phyloP scores from a whole-genome alignment of 1,140 invertebrate species.

The Helicoverpa zea region DNA sequence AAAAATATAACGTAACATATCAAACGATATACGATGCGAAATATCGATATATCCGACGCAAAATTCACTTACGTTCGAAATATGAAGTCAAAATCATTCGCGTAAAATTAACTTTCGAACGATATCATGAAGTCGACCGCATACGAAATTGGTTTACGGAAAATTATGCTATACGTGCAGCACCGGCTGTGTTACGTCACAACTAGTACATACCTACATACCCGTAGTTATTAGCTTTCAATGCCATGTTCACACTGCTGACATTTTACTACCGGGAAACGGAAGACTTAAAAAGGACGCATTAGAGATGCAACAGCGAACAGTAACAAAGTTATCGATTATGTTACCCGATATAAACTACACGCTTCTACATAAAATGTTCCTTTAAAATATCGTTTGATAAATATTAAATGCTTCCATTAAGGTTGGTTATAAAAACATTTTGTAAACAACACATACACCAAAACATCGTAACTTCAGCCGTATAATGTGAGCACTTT shows the following conservation, averaged over 20 bases:
- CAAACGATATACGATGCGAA: too few species aligned
- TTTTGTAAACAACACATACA: background rate
- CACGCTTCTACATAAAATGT: background rate
- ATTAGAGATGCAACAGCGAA: background rate
- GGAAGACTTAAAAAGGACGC: constrained; percentile 27
- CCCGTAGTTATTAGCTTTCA: constrained; percentile 16
- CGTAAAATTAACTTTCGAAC: constrained; percentile 34
- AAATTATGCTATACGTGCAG: constrained; percentile 39
- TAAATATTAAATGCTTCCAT: background rate
- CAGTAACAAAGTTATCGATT: background rate
- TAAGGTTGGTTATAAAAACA: background rate
- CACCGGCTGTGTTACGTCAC: background rate
- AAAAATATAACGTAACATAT: too few species aligned
- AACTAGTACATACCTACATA: background rate
- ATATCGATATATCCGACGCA: too few species aligned
- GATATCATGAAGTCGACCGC: background rate
- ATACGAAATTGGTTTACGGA: constrained; percentile 40
- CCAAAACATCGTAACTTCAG: constrained; percentile 29
- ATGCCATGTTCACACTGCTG: background rate
- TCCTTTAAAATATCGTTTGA: background rate
- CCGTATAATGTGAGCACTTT: constrained; percentile 1
- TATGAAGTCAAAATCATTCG: background rate
- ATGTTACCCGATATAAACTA: background rate
- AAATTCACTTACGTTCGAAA: too few species aligned
- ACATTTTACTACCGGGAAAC: constrained; percentile 13